A percentile compares a stretch with the other conserved stretches of the same genome.
These are phyloP conservation scores for Barnardius zonarius DNA, from an alignment of 2,113 vertebrate species.

Conservation along the genomic window DNA sequence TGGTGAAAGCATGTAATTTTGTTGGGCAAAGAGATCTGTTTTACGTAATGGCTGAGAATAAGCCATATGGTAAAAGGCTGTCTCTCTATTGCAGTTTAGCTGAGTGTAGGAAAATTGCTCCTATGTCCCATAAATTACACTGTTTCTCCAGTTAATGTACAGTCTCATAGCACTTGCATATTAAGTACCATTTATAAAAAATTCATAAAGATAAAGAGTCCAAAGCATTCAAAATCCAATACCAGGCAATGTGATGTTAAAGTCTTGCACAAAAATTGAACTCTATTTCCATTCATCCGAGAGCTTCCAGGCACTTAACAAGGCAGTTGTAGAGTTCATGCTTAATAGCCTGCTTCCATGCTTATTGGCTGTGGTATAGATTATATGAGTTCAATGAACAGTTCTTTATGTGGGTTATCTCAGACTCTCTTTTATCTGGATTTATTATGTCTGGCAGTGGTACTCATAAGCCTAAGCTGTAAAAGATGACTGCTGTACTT, in stretches of 20 bases:
- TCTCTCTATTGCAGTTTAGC: not conserved
- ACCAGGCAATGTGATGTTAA: not conserved
- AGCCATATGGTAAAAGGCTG: not conserved
- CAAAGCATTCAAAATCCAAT: slow-evolving; percentile 29
- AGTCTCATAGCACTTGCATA: not conserved
- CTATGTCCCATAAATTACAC: not conserved
- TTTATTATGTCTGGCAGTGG: slow-evolving; percentile 8
- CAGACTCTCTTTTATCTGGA: not conserved
- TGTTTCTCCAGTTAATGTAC: slow-evolving; percentile 22
- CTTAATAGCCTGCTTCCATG: slow-evolving; percentile 1
- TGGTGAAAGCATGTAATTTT: not conserved
- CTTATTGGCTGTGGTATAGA: not conserved
- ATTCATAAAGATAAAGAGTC: not conserved
- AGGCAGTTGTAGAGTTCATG: not conserved
- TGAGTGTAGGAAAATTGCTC: not conserved
- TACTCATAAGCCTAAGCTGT: not conserved
- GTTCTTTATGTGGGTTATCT: not conserved
- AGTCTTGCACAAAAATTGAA: not conserved
- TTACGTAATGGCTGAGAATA: not conserved
- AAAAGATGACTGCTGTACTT: not conserved
- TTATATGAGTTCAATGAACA: slow-evolving; percentile 27
- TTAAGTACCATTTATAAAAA: slow-evolving; percentile 38
- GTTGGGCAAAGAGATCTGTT: not conserved
- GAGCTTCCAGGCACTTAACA: not conserved
- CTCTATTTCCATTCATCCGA: not conserved